Percentiles rank a stretch among this genome's conserved stretches.
Evolutionary conservation across 2,888 invertebrate genomes (phyloP).

Genomic region (Bombyx huttoni): DNA sequence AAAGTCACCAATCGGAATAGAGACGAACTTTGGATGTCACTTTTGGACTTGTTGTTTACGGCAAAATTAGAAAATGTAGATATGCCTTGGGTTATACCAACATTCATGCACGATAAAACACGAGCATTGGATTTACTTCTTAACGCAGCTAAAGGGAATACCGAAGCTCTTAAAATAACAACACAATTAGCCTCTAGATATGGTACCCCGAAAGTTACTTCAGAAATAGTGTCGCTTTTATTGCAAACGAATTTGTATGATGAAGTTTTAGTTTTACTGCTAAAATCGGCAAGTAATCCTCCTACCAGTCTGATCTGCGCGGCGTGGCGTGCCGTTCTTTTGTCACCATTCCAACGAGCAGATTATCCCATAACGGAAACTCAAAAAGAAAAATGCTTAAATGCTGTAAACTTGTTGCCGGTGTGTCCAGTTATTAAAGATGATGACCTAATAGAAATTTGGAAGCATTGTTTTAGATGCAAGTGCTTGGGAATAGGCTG

Average conservation of each 20-base stretch:
- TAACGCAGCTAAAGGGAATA: slow-evolving; percentile 37
- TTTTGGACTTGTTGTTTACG: slow-evolving; percentile 50
- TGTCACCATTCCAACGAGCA: slow-evolving; percentile 57
- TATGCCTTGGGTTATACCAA: slow-evolving; percentile 59
- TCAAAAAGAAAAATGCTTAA: slow-evolving; percentile 53
- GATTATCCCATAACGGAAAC: slow-evolving; percentile 63
- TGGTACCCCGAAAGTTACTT: slow-evolving; percentile 35
- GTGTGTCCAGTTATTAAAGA: slow-evolving; percentile 56
- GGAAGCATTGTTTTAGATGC: slow-evolving; percentile 59
- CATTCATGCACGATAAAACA: slow-evolving; percentile 52
- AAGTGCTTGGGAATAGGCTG: slow-evolving; percentile 58
- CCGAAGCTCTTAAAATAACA: slow-evolving; percentile 43
- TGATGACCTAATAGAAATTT: slow-evolving; percentile 57
- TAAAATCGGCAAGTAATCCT: slow-evolving; percentile 33
- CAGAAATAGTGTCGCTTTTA: slow-evolving; percentile 37
- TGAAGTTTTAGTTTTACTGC: slow-evolving; percentile 49
- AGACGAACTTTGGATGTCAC: slow-evolving; percentile 49
- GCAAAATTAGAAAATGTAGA: slow-evolving; percentile 55
- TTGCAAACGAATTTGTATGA: slow-evolving; percentile 42
- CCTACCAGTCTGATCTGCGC: slow-evolving; percentile 41
- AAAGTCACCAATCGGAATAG: slow-evolving; percentile 57
- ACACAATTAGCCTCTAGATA: slow-evolving; percentile 42
- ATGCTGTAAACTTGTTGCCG: slow-evolving; percentile 55
- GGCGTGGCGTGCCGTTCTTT: slow-evolving; percentile 55
- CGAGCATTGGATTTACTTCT: slow-evolving; percentile 51